Evolutionary conservation across 2,113 vertebrate genomes (phyloP).

Genomic region (Calidris pygmaea): DNA sequence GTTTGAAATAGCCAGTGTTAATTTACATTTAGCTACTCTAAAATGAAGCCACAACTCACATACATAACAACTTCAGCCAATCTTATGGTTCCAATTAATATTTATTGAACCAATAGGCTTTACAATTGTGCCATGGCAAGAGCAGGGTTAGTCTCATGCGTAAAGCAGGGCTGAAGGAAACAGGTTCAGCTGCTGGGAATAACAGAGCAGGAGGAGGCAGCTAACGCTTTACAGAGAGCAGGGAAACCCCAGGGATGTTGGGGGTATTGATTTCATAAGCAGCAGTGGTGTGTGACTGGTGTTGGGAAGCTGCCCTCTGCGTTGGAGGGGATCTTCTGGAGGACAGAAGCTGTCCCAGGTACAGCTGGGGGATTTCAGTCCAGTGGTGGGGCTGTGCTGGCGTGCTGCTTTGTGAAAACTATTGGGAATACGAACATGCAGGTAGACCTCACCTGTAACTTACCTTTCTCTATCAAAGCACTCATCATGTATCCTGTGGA

Average conservation of each 20-base stretch:
- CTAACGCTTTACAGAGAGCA: neutral
- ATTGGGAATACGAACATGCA: accelerated
- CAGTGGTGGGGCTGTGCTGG: neutral
- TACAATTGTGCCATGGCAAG: neutral
- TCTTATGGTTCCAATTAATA: neutral
- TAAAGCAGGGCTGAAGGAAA: neutral
- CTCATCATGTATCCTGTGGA: neutral
- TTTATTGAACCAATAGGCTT: neutral
- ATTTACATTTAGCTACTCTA: neutral
- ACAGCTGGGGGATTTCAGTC: neutral
- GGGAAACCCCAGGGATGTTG: neutral
- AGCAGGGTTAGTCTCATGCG: neutral
- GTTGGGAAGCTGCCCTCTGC: neutral
- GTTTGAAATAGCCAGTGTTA: neutral
- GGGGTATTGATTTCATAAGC: neutral
- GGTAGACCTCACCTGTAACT: neutral
- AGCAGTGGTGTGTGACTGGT: accelerated
- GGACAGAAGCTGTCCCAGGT: neutral
- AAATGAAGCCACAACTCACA: neutral
- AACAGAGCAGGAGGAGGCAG: neutral
- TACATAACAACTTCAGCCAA: neutral
- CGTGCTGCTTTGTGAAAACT: neutral
- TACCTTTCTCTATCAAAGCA: neutral
- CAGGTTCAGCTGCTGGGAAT: neutral
- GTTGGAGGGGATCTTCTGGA: neutral